Conservation (phyloP, 2,113 vertebrate genomes). For the Chaetodon auriga region DNA sequence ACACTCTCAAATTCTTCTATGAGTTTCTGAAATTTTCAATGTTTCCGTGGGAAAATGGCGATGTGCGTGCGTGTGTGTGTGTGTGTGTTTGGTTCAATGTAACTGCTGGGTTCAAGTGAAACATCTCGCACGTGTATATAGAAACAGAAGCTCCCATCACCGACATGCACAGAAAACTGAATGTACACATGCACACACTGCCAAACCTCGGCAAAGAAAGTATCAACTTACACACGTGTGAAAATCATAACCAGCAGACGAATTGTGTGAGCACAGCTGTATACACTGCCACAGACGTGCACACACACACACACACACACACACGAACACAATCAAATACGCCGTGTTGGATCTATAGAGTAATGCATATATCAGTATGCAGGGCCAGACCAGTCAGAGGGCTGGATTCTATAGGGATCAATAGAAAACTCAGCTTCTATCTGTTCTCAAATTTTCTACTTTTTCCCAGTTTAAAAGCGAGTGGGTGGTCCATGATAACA, state of each 20-base stretch:
- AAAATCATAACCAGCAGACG: background rate
- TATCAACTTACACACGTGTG: background rate
- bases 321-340: constrained; percentile 70
- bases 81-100: background rate
- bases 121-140: background rate
- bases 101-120: background rate
- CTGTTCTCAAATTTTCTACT: constrained; percentile 39
- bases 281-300: constrained; percentile 23
- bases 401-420: constrained; percentile 72
- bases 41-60: background rate
- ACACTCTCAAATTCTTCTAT: background rate
- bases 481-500: constrained; percentile 8
- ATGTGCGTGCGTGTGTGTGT: background rate
- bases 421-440: constrained; percentile 67
- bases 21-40: background rate
- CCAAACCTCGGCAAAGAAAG: background rate
- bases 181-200: background rate
- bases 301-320: constrained; percentile 44
- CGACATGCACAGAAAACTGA: background rate
- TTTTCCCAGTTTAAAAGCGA: constrained; percentile 29
- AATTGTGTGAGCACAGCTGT: constrained; percentile 25
- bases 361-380: constrained; percentile 81
- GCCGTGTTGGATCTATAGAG: constrained; percentile 73
- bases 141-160: background rate
- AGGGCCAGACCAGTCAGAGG: constrained; percentile 59